These are phyloP conservation scores for Brienomyrus brachyistius DNA, from an alignment of 2,113 vertebrate genomes.

Conservation along the genomic window DNA sequence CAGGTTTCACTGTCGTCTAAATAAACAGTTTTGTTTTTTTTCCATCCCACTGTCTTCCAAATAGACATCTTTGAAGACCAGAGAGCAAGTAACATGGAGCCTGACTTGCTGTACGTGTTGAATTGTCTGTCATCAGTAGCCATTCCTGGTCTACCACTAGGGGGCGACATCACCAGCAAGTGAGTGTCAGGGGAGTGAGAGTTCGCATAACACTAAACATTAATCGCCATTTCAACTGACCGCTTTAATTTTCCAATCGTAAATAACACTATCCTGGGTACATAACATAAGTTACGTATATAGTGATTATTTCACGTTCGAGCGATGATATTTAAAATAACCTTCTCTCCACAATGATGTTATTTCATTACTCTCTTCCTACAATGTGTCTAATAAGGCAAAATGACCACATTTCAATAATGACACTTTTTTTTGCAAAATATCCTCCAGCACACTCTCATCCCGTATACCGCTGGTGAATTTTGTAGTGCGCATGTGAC, in stretches of 20 bases:
- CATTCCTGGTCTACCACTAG: slow-evolving; percentile 64
- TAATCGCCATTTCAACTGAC: not conserved
- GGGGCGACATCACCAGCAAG: slow-evolving; percentile 74
- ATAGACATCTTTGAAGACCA: slow-evolving; percentile 61
- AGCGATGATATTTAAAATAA: not conserved
- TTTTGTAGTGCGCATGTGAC: not conserved
- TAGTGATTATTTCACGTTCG: not conserved
- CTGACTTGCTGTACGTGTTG: slow-evolving; percentile 61
- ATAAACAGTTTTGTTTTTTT: not conserved
- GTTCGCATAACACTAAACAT: not conserved
- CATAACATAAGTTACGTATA: not conserved
- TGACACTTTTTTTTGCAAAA: not conserved
- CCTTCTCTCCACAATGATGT: not conserved
- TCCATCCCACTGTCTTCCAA: not conserved
- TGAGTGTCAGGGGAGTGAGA: slow-evolving; percentile 41
- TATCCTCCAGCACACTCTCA: not conserved
- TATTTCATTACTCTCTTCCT: not conserved
- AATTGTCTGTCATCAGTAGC: slow-evolving; percentile 59
- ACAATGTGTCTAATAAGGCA: not conserved
- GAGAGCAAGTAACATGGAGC: slow-evolving; percentile 50
- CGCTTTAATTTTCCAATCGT: not conserved
- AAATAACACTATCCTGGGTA: not conserved
- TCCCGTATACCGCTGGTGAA: not conserved
- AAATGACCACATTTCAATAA: not conserved
- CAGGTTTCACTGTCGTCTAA: not conserved